Conservation (phyloP, 2,113 vertebrate species). For the sheep (Ovis aries) region ARS-UI_Ramb_v3.0 NC_056070.1:23570001-23570500, state of each 20-base stretch:
- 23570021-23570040: background rate
- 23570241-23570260: background rate
- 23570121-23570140: background rate
- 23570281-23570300: background rate
- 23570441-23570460: background rate
- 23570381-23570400: background rate
- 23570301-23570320: background rate
- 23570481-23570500: background rate
- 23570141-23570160: background rate
- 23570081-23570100: background rate
- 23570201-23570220: background rate
- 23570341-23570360: background rate
- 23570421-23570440: background rate
- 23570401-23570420: background rate
- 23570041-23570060: background rate
- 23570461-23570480: background rate
- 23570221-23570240: background rate
- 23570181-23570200: background rate
- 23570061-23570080: background rate
- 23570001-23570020: background rate
- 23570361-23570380: background rate
- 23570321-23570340: background rate
- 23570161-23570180: background rate
- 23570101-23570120: background rate
- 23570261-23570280: background rate